Conservation (phyloP, 2,113 vertebrate species). For the Xyliphius kryptos region DNA sequence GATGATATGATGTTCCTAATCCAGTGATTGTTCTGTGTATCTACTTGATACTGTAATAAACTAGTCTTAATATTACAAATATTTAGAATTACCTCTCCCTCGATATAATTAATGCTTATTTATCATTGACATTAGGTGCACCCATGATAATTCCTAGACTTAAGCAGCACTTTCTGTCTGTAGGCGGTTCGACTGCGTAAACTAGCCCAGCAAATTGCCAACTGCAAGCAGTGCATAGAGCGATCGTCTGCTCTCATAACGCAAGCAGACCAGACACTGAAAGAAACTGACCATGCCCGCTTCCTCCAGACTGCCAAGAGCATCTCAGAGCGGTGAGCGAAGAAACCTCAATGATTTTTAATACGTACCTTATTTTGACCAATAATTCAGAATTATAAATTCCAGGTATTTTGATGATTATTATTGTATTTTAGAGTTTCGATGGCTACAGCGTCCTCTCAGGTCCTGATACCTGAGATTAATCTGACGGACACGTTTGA, state of each 20-base stretch:
- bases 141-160: too few relatives aligned
- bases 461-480: conserved; percentile 95
- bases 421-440: conserved; percentile 85
- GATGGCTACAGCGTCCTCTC: conserved; percentile 95
- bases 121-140: too few relatives aligned
- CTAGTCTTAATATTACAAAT: too few relatives aligned
- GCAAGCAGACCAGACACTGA: conserved; percentile 91
- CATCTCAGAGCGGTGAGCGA: conserved; percentile 84
- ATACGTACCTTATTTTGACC: too few relatives aligned
- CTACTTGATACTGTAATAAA: too few relatives aligned
- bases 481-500: conserved; percentile 96
- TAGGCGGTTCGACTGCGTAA: conserved; percentile 88
- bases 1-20: too few relatives aligned
- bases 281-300: conserved; percentile 86
- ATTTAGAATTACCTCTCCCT: too few relatives aligned
- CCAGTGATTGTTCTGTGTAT: too few relatives aligned
- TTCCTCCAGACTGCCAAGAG: conserved; percentile 95
- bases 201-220: conserved; percentile 89
- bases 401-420: too few relatives aligned
- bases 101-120: too few relatives aligned
- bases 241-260: conserved; percentile 90
- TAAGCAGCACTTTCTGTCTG: conserved; percentile 14
- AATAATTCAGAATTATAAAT: too few relatives aligned
- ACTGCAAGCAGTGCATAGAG: conserved; percentile 96
- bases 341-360: too few relatives aligned